These are phyloP conservation scores for Argyresthia goedartella DNA, from an alignment of 2,888 invertebrate genomes.

Conservation along the genomic window DNA sequence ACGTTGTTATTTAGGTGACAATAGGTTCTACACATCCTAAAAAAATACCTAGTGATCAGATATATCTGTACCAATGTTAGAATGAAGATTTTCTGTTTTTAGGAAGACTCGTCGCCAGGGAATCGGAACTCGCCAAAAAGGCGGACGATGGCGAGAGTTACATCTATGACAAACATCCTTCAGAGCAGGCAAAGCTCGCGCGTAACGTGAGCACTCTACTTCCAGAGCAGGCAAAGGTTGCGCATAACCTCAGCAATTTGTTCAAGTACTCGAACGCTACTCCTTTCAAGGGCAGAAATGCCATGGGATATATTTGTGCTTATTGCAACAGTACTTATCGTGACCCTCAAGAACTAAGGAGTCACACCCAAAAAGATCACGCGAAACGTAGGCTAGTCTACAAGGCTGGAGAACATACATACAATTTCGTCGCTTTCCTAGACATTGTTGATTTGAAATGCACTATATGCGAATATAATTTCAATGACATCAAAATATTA, in stretches of 20 bases:
- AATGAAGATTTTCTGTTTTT: neutral
- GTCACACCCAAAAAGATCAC: neutral
- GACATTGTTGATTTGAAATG: conserved; percentile 57
- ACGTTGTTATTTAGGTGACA: too few relatives aligned
- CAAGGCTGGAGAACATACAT: neutral
- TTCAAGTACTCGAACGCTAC: conserved; percentile 3
- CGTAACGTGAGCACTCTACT: neutral
- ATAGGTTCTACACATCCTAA: too few relatives aligned
- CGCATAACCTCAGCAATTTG: neutral
- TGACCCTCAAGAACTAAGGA: neutral
- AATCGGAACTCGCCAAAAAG: neutral
- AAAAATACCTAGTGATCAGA: too few relatives aligned
- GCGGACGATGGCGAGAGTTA: too few relatives aligned
- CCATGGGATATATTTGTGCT: conserved; percentile 1
- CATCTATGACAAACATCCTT: too few relatives aligned
- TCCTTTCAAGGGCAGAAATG: conserved; percentile 1
- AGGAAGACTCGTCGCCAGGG: neutral
- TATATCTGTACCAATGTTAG: too few relatives aligned
- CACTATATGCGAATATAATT: conserved; percentile 35
- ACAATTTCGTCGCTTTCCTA: conserved; percentile 48
- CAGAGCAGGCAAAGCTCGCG: too few relatives aligned
- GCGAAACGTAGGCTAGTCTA: neutral
- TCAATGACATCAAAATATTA: conserved; percentile 33
- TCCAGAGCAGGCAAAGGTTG: too few relatives aligned
- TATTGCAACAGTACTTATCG: neutral